Evolutionary conservation across 2,888 invertebrate species (phyloP).

Genomic region (Cryptus armator): DNA sequence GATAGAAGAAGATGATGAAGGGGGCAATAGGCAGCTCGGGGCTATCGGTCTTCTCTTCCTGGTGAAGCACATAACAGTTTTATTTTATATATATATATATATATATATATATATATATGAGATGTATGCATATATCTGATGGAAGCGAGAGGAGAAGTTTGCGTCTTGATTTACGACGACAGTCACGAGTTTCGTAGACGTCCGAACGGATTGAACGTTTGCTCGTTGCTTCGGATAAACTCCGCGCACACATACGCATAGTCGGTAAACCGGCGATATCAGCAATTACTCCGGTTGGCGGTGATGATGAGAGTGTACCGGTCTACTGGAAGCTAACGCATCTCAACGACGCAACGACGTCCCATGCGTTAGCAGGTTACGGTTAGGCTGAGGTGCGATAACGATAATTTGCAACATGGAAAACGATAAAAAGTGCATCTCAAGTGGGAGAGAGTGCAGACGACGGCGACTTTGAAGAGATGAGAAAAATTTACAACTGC

Average conservation of each 20-base stretch:
- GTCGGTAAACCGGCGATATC: neutral
- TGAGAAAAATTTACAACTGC: too few relatives aligned
- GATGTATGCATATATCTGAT: slow-evolving; percentile 8
- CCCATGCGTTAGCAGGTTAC: slow-evolving; percentile 5
- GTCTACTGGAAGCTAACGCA: slow-evolving; percentile 37
- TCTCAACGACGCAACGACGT: slow-evolving; percentile 18
- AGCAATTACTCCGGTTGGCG: slow-evolving; percentile 65
- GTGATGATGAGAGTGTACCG: slow-evolving; percentile 41
- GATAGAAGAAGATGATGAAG: slow-evolving; percentile 15
- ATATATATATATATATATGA: neutral
- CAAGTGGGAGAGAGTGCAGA: slow-evolving; percentile 26
- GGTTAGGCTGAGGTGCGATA: slow-evolving; percentile 58
- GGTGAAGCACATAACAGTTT: slow-evolving; percentile 45
- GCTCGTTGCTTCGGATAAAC: slow-evolving; percentile 16
- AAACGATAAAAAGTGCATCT: slow-evolving; percentile 22
- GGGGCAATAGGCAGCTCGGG: slow-evolving; percentile 48
- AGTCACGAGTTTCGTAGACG: slow-evolving; percentile 67
- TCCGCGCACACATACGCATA: neutral
- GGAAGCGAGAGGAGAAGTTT: slow-evolving; percentile 46
- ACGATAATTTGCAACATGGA: slow-evolving; percentile 54
- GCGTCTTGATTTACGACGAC: slow-evolving; percentile 68
- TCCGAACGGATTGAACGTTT: slow-evolving; percentile 63
- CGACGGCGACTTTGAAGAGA: neutral
- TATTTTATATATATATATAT: slow-evolving; percentile 47
- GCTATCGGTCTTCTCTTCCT: slow-evolving; percentile 62